phyloP scores from a whole-genome alignment of 2,113 vertebrate species.

The Psilopsiagon aurifrons region DNA sequence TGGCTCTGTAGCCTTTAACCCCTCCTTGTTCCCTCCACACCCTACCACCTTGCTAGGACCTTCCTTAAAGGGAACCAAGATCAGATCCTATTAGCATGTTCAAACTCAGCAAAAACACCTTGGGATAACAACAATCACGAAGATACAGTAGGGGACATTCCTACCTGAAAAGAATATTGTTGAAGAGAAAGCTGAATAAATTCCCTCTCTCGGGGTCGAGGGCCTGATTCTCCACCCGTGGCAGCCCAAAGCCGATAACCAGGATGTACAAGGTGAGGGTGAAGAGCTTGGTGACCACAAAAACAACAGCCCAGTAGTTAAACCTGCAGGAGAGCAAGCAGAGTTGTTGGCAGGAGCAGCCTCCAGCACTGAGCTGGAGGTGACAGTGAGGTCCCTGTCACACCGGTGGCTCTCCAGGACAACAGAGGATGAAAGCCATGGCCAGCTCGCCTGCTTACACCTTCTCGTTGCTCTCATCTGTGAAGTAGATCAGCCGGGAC shows the following conservation, averaged over 20 bases:
- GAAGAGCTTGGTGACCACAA: constrained; percentile 89
- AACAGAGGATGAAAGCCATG: rapidly evolving
- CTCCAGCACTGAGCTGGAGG: background rate
- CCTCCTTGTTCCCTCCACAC: background rate
- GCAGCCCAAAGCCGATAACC: constrained; percentile 92
- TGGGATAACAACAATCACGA: background rate
- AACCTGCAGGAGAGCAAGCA: constrained; percentile 79
- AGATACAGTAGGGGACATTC: background rate
- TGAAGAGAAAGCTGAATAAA: constrained; percentile 79
- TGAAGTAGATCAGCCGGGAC: constrained; percentile 90
- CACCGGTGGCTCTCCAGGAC: background rate
- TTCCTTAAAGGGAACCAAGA: background rate
- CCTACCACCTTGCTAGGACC: background rate
- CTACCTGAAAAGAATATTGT: constrained; percentile 91
- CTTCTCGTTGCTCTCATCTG: constrained; percentile 93
- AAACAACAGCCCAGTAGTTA: constrained; percentile 89
- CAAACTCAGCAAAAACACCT: background rate
- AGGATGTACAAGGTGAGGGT: constrained; percentile 93
- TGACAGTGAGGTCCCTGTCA: background rate
- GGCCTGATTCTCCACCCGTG: constrained; percentile 86
- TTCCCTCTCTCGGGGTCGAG: constrained; percentile 89
- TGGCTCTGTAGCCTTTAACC: background rate
- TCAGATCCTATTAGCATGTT: background rate
- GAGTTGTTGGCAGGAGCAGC: background rate
- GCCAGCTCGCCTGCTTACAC: constrained; percentile 78